Base-by-base conservation (phyloP, 2,888 invertebrate species). In the Dione vanillae region DNA sequence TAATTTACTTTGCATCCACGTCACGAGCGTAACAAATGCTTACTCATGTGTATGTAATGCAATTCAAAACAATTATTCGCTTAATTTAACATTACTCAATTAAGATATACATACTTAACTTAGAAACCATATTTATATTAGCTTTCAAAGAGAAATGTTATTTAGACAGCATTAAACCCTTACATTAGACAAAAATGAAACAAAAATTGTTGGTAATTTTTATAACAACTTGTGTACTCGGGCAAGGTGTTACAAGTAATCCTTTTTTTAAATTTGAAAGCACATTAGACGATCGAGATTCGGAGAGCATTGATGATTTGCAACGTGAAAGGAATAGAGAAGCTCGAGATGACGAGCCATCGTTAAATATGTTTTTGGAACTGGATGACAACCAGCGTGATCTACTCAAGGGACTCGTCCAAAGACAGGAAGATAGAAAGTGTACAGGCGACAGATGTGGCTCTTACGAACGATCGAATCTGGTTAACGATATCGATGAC, bases 401-500 rank as follows among this genome's bases (percentile, higher is more conserved):
- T 11, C 49, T 59, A 20, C 3, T 65, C 43, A 2, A 66, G 20
- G 61, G 19, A 16, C 2, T 71, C 16, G 35, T 59, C n/a, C 64
- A 65, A 7, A 67, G 43, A 49, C 64, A 69, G 14, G 47, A 35
- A 2, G 72, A 75, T 0, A 72, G 67, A 27, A 73, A 67, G 11
- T 79, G 79, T 61, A 49, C 56, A 16, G 65, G 67, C n/a, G 78
- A 75, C 10, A 72, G 76, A 61, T 79, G 78, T 70, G 78, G 76
- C 1, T n/a, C 41, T 2, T 12, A 61, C 3, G 14, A 35, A 52
- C 27, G 65, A 70, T 3, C 27, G 27, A 74, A 77, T 61, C 65
- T 77, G 10, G 68, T 69, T 9, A 66, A 76, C 35, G 77, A 79
- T 19, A 59, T 80, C 0, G 70, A 76, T 49, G 64, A 75, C 19